phyloP scores from a whole-genome alignment of 2,797 vertebrate genomes.

The Enteromius radiatus region DNA sequence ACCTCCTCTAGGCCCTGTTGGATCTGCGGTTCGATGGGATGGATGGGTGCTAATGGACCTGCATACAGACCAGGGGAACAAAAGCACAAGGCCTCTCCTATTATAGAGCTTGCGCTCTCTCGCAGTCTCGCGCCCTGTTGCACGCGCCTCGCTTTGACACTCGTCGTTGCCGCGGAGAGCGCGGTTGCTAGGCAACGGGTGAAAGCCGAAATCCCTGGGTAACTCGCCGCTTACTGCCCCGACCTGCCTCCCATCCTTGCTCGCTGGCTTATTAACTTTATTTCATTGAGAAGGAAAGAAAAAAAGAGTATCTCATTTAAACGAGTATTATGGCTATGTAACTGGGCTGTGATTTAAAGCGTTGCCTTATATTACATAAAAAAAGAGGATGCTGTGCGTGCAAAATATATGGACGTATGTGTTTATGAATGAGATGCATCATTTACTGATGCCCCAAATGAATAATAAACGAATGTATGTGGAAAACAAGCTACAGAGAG shows the following conservation, averaged over 20 bases:
- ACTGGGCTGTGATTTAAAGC: background rate
- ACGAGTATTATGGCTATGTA: slow-evolving; percentile 5
- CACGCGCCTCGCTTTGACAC: slow-evolving; percentile 48
- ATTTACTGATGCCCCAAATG: slow-evolving; percentile 6
- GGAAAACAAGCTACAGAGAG: background rate
- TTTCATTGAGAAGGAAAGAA: slow-evolving; percentile 44
- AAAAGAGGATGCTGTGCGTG: background rate
- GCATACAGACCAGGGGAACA: slow-evolving; percentile 47
- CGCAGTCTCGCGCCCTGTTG: slow-evolving; percentile 39
- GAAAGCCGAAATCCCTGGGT: slow-evolving; percentile 86
- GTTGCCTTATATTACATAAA: background rate
- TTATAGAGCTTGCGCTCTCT: slow-evolving; percentile 44
- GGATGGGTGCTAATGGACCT: slow-evolving; percentile 50
- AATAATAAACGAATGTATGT: slow-evolving; percentile 17
- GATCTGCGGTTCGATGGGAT: slow-evolving; percentile 51
- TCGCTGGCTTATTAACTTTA: slow-evolving; percentile 60
- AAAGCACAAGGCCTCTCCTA: slow-evolving; percentile 43
- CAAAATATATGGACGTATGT: background rate
- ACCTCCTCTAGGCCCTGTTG: slow-evolving; percentile 46
- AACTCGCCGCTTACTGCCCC: slow-evolving; percentile 74
- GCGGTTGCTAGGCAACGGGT: slow-evolving; percentile 80
- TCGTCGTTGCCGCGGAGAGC: slow-evolving; percentile 55
- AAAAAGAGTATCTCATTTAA: slow-evolving; percentile 50
- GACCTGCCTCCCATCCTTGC: slow-evolving; percentile 73
- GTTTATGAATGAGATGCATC: slow-evolving; percentile 28